Percentiles rank a stretch among this genome's conserved stretches.
These are phyloP conservation scores for Pachycephala philippinensis DNA, from an alignment of 2,113 vertebrate genomes.

Conservation along the genomic window DNA sequence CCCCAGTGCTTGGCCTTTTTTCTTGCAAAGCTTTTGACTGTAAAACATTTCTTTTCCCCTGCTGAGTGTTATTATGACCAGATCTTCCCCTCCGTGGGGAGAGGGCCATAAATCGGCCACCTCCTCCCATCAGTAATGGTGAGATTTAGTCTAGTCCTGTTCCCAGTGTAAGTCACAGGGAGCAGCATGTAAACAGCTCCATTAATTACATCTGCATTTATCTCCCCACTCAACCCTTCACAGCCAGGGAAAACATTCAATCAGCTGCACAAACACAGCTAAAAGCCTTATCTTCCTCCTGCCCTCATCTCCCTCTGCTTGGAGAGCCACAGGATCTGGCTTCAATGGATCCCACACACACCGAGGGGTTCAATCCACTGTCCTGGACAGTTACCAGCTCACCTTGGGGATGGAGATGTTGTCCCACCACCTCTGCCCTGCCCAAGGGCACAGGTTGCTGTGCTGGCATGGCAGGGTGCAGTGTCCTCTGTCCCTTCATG, in stretches of 20 bases:
- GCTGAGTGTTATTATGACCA: constrained; percentile 1
- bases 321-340: rapidly evolving
- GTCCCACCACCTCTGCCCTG: background rate
- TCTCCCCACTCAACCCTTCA: background rate
- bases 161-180: background rate
- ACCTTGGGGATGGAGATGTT: background rate
- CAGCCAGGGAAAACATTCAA: background rate
- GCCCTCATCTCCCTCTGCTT: background rate
- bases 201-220: constrained; percentile 15
- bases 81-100: background rate
- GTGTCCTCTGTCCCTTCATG: rapidly evolving
- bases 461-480: background rate
- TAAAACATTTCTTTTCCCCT: background rate
- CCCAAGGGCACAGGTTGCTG: background rate
- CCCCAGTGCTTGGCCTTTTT: background rate
- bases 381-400: background rate
- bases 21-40: background rate
- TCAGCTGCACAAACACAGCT: background rate
- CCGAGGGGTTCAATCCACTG: background rate
- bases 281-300: background rate
- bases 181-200: background rate
- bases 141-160: constrained; percentile 45
- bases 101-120: background rate
- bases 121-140: background rate
- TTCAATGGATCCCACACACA: background rate